Evolutionary conservation across 1,140 invertebrate species (phyloP), one percentile per base, ranked within the genome.

Genomic region (Rhyzopertha dominica): DNA sequence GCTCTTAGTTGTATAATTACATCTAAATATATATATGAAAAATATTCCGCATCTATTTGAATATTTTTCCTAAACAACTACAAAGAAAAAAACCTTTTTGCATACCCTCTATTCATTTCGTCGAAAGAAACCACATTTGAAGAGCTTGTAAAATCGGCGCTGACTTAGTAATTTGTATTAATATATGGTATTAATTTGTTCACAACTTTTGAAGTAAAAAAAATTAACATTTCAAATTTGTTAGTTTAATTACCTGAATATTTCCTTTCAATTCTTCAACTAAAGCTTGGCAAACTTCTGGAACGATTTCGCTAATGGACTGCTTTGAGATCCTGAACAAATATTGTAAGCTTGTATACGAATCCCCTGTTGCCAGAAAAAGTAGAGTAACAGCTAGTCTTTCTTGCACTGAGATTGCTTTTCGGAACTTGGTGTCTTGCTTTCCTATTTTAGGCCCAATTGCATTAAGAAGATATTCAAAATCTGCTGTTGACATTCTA

Each of bases 281-380:
- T 13, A 50, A 14, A 16, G 42, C 57, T 53, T 29, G 49, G 53
- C 48, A 60, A 29, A 41, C 57, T 53, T 49, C 65, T 28, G 56
- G 56, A 23, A 62, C 58, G 16, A 61, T 64, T 12, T 32, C 50
- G 3, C 59, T 61, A 47, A 61, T 56, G 24, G 36, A 40, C 16
- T 61, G 65, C 34, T 58, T 63, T 8, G 61, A 66, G 31, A 62
- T 44, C 31, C 48, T 54, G 41, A 62, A 61, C 24, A 43, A 29
- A 31, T 51, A 59, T 42, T 22, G 30, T 31, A 59, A 44, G 53
- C 46, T 54, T 28, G 45, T 45, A 49, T 32, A 63, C 9, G 57
- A 60, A 48, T 63, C 55, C 16, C 59, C 62, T 29, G 51, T 60
- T 22, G 63, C 59, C 24, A 65, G 38, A 44, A 47, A 64, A 25